Evolutionary conservation across 2,888 invertebrate species (phyloP), one percentile per base, ranked within the genome.

Genomic region (Stegophylla sp.): DNA sequence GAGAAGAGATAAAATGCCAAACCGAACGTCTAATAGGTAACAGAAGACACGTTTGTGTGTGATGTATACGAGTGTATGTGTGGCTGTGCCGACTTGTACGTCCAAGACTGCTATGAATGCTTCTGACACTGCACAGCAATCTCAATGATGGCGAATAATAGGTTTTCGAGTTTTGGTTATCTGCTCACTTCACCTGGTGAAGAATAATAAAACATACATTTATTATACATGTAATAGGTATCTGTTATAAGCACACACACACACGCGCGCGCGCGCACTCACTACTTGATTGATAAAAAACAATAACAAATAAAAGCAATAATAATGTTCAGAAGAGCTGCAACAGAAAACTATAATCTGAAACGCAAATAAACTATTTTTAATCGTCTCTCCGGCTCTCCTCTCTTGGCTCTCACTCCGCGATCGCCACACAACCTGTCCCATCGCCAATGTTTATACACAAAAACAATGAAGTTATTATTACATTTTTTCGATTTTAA

Each of bases 61-160:
- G n/a, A 20, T 28, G 67, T n/a, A n/a, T n/a, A n/a, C n/a, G 23
- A 15, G 15, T n/a, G 20, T 41, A n/a, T 34, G 34, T 34, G 34
- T 34, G 34, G 4, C 15, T 56, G 23, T 9, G 72, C 41, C 41
- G 41, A 7, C 15, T 48, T 43, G 66, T 41, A 81, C 53, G 53
- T 73, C 64, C 64, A 74, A 83, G 82, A 81, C 75, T 82, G 83
- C 83, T 83, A 81, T 81, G 83, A 83, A 82, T 83, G 83, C 82
- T 82, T 83, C 83, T 83, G 51, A 83, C 83, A 83, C 83, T 51
- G 83, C 83, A 83, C 83, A 83, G 83, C 83, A 83, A 83, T 82
- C 83, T 82, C 48, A 73, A 75, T 48, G 71, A 75, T 48, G 17
- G 69, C 74, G 23, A 64, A 53, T n/a, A n/a, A n/a, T 34, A 20